phyloP scores from a whole-genome alignment of 2,888 invertebrate species.

The Metellina segmentata region DNA sequence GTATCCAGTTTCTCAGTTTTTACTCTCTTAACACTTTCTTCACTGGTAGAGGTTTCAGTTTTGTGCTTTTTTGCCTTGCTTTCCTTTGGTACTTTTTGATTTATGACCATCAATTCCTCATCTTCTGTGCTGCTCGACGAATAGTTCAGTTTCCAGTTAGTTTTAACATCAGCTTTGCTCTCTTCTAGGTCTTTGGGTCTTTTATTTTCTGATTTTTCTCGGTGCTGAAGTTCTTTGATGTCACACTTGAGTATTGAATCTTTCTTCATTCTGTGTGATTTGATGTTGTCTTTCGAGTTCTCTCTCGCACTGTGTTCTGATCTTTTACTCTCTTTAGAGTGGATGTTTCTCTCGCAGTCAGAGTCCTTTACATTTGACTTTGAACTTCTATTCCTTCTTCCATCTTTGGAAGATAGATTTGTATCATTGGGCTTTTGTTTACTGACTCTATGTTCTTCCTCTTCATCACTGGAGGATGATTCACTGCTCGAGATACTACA shows the following conservation, averaged over 20 bases:
- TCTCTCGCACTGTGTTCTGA: background rate
- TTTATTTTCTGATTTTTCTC: background rate
- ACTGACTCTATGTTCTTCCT: background rate
- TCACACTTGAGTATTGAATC: background rate
- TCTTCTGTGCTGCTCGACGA: slow-evolving; percentile 34
- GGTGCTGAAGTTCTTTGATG: background rate
- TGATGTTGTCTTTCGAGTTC: background rate
- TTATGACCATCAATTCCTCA: slow-evolving; percentile 3
- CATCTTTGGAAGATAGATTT: background rate
- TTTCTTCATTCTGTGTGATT: slow-evolving; percentile 5
- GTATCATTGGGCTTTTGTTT: background rate
- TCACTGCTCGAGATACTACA: slow-evolving; percentile 49
- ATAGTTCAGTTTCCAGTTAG: background rate
- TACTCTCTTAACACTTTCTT: slow-evolving; percentile 11
- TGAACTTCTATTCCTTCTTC: background rate
- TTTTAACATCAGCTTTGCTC: background rate
- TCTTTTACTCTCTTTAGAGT: slow-evolving; percentile 8
- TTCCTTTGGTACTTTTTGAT: background rate
- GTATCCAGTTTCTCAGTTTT: slow-evolving; percentile 9
- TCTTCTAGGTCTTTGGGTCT: background rate
- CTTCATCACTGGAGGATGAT: slow-evolving; percentile 43
- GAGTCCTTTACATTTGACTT: background rate
- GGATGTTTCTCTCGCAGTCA: background rate
- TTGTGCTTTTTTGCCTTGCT: slow-evolving; percentile 13
- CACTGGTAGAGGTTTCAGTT: background rate